Evolutionary conservation across 37 sponge, comb jelly and placozoan species (phyloP).

Genomic region (Halisarca cf. caerulea): DNA sequence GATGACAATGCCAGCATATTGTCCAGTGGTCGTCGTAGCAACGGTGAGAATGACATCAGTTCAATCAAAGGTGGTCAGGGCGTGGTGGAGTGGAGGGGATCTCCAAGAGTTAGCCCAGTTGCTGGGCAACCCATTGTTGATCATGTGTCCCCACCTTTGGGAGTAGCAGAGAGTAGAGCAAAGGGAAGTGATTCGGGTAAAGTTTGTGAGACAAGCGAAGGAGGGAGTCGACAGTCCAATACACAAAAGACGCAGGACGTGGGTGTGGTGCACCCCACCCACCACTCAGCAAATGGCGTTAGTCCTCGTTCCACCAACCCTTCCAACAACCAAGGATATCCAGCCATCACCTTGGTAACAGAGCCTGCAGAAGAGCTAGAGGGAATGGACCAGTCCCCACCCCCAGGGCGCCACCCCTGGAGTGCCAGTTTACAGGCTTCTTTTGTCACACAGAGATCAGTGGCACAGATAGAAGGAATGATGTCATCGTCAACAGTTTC

Average conservation of each 20-base stretch:
- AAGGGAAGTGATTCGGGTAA: background rate
- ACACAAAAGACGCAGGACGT: background rate
- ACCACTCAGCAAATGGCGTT: background rate
- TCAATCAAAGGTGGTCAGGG: background rate
- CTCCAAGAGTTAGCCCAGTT: no score
- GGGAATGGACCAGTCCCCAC: background rate
- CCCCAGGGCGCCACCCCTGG: background rate
- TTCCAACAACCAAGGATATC: background rate
- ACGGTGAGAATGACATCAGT: background rate
- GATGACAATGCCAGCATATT: background rate
- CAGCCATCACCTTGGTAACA: conserved; percentile 27
- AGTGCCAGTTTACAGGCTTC: conserved; percentile 23
- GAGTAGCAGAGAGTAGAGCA: background rate
- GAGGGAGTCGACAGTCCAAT: background rate
- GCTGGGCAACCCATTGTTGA: background rate
- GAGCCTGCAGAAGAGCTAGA: conserved; percentile 13
- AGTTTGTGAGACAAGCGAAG: background rate
- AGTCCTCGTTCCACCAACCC: background rate
- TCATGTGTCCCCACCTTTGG: background rate
- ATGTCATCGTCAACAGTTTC: no score
- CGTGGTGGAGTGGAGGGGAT: conserved; percentile 2
- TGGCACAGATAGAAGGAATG: background rate
- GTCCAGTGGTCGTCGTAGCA: conserved; percentile 3
- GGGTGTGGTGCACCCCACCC: background rate
- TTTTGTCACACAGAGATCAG: conserved; percentile 6